Conservation (phyloP, 2,113 vertebrate species). For the Microcebus ravelobensis region DNA sequence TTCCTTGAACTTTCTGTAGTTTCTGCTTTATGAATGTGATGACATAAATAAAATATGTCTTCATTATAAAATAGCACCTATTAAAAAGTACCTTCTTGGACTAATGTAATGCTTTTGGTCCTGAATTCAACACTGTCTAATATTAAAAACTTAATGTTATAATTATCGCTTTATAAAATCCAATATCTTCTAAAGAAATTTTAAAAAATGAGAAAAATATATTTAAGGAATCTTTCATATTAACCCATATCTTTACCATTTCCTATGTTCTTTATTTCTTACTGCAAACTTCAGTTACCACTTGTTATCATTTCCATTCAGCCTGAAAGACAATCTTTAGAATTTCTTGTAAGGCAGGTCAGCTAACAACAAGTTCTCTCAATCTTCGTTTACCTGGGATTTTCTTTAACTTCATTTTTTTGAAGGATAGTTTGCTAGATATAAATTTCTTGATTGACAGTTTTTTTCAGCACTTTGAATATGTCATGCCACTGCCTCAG, state of each 20-base stretch:
- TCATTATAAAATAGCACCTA: neutral
- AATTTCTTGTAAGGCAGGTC: neutral
- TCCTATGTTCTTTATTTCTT: neutral
- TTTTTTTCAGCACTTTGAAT: neutral
- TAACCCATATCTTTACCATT: neutral
- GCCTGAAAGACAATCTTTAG: neutral
- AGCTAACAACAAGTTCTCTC: constrained; percentile 14
- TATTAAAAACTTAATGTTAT: constrained; percentile 4
- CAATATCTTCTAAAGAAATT: constrained; percentile 31
- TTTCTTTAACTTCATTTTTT: neutral
- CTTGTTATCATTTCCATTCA: neutral
- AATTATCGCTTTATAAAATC: constrained; percentile 37
- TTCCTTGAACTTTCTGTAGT: neutral
- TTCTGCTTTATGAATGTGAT: neutral
- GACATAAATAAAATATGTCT: neutral
- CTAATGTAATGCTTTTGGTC: constrained; percentile 36
- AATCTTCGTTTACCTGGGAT: neutral
- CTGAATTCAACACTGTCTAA: constrained; percentile 12
- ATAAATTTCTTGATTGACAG: neutral
- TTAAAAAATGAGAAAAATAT: constrained; percentile 5
- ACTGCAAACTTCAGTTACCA: neutral
- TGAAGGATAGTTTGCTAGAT: neutral
- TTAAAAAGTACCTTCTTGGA: neutral
- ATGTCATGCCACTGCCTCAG: neutral
- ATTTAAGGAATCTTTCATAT: constrained; percentile 10